Base-by-base conservation (phyloP, 2,113 vertebrate genomes). In the Pterocles burchelli region DNA sequence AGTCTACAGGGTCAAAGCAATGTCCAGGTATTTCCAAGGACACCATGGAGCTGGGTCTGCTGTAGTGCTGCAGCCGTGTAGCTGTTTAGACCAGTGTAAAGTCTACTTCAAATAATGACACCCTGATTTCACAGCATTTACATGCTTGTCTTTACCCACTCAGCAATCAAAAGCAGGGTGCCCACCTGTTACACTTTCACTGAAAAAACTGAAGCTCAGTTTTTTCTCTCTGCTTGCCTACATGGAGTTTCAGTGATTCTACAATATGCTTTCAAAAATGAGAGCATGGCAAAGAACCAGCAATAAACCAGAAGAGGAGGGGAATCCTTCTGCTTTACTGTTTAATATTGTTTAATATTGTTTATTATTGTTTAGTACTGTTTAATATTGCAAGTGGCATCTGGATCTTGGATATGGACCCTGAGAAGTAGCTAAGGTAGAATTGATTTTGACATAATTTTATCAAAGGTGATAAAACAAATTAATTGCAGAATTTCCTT, bases 341-440 rank as follows among this genome's bases (percentile, higher is more conserved):
- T 10, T 74, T 67, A n/a, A 34, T 61, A 14, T 45, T 84, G 8
- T n/a, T n/a, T n/a, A n/a, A n/a, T n/a, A n/a, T n/a, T n/a, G n/a
- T n/a, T n/a, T n/a, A n/a, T n/a, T n/a, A n/a, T n/a, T n/a, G n/a
- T n/a, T n/a, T n/a, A n/a, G n/a, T n/a, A n/a, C 5, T 51, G 16
- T 10, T 74, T 67, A n/a, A 34, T 61, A 14, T 45, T 84, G 8
- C 11, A 66, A 57, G 18, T 26, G 34, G 25, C 28, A 57, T 45
- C 24, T 15, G 18, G 33, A 14, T 81, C 43, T 78, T 0, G 0
- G 46, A 10, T 74, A 24, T 3, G 6, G 51, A 87, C 34, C 5
- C 10, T n/a, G 34, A 70, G 63, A 82, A 18, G 5, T 11, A 76
- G 14, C 26, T 58, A 22, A 57, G 7, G n/a, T 54, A 38, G 48